These are phyloP conservation scores for Sterna hirundo DNA, from an alignment of 2,113 vertebrate genomes.

Conservation along the genomic window DNA sequence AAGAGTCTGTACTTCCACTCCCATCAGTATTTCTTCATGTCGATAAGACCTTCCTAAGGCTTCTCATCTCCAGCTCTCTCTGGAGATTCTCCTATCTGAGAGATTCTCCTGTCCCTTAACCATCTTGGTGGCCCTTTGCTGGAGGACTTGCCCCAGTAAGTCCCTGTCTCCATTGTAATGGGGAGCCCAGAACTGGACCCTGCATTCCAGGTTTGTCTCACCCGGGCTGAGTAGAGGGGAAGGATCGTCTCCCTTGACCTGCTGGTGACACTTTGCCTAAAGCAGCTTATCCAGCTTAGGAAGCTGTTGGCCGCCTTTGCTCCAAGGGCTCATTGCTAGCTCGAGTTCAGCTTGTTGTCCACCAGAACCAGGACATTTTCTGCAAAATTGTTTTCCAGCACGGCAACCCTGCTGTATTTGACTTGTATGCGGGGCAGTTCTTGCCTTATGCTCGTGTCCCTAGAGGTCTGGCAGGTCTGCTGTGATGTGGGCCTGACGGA, in stretches of 20 bases:
- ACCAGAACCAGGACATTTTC: neutral
- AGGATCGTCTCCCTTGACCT: neutral
- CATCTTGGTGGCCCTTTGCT: neutral
- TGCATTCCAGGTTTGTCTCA: neutral
- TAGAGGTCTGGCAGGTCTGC: neutral
- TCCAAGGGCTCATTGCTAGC: neutral
- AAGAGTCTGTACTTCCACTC: neutral
- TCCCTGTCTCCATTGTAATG: neutral
- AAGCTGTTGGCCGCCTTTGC: neutral
- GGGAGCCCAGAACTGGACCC: neutral
- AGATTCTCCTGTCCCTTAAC: neutral
- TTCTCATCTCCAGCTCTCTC: neutral
- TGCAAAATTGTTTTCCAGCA: neutral
- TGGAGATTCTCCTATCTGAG: neutral
- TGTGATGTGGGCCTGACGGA: neutral
- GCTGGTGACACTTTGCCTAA: neutral
- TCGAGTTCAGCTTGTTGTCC: neutral
- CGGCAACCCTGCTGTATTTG: fast-evolving
- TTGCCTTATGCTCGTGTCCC: neutral
- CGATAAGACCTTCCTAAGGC: fast-evolving
- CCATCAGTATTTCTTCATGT: neutral
- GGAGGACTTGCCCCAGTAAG: neutral
- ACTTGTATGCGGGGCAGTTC: neutral
- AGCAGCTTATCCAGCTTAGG: neutral
- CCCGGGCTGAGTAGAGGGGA: neutral